Evolutionary conservation across 92 coral and sea anemone species (phyloP).

Genomic region (Diadumene lineata): DNA sequence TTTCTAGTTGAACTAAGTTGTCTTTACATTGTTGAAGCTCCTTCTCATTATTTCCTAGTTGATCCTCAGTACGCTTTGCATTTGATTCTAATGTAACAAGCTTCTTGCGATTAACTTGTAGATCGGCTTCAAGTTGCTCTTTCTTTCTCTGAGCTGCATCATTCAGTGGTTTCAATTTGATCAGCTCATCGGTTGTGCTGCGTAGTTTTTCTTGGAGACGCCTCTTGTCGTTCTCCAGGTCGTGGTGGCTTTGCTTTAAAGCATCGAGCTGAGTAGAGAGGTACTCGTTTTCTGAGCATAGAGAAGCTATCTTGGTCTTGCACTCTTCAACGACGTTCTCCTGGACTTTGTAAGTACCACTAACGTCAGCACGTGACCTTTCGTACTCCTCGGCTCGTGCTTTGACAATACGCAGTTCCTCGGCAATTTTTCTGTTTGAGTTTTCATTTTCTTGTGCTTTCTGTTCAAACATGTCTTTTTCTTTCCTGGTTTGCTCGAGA

Average conservation of each 20-base stretch:
- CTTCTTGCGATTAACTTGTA: constrained; percentile 64
- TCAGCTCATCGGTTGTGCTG: constrained; percentile 71
- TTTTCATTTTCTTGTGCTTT: constrained; percentile 67
- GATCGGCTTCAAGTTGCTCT: constrained; percentile 78
- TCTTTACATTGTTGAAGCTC: constrained; percentile 68
- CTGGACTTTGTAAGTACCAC: constrained; percentile 38
- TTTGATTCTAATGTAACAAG: constrained; percentile 63
- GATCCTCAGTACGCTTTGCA: constrained; percentile 58
- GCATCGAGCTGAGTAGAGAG: constrained; percentile 58
- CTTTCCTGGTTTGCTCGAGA: constrained; percentile 71
- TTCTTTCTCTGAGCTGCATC: constrained; percentile 72
- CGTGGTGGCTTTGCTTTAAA: constrained; percentile 48
- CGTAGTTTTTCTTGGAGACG: constrained; percentile 68
- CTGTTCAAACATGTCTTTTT: constrained; percentile 59
- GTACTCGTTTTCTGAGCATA: constrained; percentile 65
- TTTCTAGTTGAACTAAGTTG: constrained; percentile 58
- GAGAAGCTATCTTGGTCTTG: constrained; percentile 54
- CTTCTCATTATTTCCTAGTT: constrained; percentile 43
- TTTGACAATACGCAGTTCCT: constrained; percentile 70
- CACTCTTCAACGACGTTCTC: constrained; percentile 62
- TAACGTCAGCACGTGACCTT: constrained; percentile 47
- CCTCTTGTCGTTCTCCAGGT: constrained; percentile 66
- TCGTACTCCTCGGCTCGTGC: constrained; percentile 79
- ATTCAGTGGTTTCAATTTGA: constrained; percentile 67
- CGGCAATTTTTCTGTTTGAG: constrained; percentile 63